Base-by-base conservation (phyloP, 2,797 vertebrate species). In the Odontamblyopus rebecca region DNA sequence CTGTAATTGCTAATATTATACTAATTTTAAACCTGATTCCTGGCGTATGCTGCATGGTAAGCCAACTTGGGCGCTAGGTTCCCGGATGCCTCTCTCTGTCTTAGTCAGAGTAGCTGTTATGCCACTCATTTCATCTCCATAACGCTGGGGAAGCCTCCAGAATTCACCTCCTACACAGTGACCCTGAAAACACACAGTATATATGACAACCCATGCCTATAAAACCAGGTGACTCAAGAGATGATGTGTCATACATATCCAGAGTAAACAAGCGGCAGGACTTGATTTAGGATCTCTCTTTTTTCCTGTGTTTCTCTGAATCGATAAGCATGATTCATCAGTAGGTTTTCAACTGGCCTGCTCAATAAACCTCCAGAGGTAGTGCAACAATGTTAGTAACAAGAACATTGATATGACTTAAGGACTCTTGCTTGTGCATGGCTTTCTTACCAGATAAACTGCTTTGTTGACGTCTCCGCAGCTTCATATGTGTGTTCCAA, bases 91-190 rank as follows among this genome's bases (percentile, higher is more conserved):
- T 67, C 81, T 72, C 77, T 98, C 91, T 0, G 80, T 90, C 81
- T 89, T 93, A 23, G 93, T 96, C 88, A 98, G 92, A 0, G 96
- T 96, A 67, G 94, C 69, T 6, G 74, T 78, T 86, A 99, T 90
- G 23, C 97, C 97, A 0, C 90, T 96, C 74, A 93, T 54, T 66
- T 98, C 95, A 74, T 97, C 95, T 69, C 96, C 96, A 71, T 94
- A 88, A 32, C 19, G 85, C 66, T 94, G 92, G 0, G 96, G 93
- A 60, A 92, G 83, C 41, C 67, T 94, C 97, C 97, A 98, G 89
- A 98, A 99, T 75, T 95, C 96, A 1, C 89, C 93, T 68, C 93
- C 94, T 67, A 92, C 89, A 56, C 71, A 89, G 50, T 83, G 76
- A 62, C 92, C 95, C 97, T 98, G 62, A 51, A 48, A 11, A 80